A percentile compares a stretch with the other conserved stretches of the same genome.
These are phyloP conservation scores for Zophobas atratus DNA, from an alignment of 1,140 invertebrate genomes.

Conservation along the genomic window DNA sequence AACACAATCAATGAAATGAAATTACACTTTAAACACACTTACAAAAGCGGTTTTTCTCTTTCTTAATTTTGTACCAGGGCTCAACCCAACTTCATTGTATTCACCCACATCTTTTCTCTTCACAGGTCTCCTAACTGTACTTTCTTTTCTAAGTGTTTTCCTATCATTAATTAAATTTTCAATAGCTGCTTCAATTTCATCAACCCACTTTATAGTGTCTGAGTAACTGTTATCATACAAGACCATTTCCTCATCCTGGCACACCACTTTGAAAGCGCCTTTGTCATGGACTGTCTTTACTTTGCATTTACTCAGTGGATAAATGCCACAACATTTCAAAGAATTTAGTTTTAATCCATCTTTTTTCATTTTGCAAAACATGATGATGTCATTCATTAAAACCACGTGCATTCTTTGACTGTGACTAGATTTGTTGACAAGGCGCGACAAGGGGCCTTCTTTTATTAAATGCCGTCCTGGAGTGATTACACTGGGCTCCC, in stretches of 20 bases:
- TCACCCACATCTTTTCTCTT: conserved; percentile 68
- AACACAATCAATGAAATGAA: conserved; percentile 7
- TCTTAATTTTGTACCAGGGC: conserved; percentile 61
- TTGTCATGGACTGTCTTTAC: conserved; percentile 69
- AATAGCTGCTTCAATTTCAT: conserved; percentile 71
- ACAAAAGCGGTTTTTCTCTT: conserved; percentile 56
- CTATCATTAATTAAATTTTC: conserved; percentile 72
- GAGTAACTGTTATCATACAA: conserved; percentile 72
- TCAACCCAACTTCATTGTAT: conserved; percentile 64
- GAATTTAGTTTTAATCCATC: conserved; percentile 65
- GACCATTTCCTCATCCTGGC: conserved; percentile 73
- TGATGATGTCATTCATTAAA: conserved; percentile 73
- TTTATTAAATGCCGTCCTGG: conserved; percentile 80
- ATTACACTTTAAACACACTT: neutral
- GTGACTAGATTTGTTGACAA: conserved; percentile 69
- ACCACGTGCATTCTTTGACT: conserved; percentile 70
- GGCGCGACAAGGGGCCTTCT: conserved; percentile 80
- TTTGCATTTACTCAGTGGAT: conserved; percentile 76
- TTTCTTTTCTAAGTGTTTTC: conserved; percentile 75
- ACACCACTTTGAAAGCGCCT: conserved; percentile 70
- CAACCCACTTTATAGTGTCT: conserved; percentile 73
- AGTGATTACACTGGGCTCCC: conserved; percentile 76
- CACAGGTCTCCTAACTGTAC: conserved; percentile 73
- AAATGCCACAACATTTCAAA: conserved; percentile 73
- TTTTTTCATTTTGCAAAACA: conserved; percentile 75